Base-by-base conservation (phyloP, 2,113 vertebrate genomes). In the Apistogramma diplotaenia region DNA sequence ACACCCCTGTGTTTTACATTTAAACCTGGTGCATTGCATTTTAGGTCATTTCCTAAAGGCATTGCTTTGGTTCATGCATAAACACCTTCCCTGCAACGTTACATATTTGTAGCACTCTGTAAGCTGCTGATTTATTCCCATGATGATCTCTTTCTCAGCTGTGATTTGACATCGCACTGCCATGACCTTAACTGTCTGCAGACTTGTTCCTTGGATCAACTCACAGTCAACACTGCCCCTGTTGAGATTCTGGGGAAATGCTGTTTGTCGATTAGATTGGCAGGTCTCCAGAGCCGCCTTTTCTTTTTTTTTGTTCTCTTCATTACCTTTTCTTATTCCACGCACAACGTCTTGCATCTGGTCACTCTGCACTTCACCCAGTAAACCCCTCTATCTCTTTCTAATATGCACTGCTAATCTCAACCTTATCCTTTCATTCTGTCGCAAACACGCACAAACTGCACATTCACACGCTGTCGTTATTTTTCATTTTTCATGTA, bases 181-280 rank as follows among this genome's bases (percentile, higher is more conserved):
- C 76, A 59, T 86, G 90, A 89, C 87, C 90, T 86, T 80, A 87
- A 84, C 79, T 75, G 76, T 89, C 83, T 77, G 77, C 61, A 78
- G 74, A 82, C 76, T 60, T 77, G 83, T 78, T 85, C 82, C 12
- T 2, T 6, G 54, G 74, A 81, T 82, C 79, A 87, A 84, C 74
- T 84, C 18, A 58, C 90, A 89, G 93, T 78, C 93, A 91, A 93
- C 91, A 91, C 90, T 92, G 92, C 93, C 93, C 93, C 94, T 51
- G 67, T 57, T 7, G 92, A 79, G 84, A 67, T 85, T 54, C 76
- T 11, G 65, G 92, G 95, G 95, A 94, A 96, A 92, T 92, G 93
- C 87, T 75, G 60, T 76, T 81, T 87, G 83, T 79, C 74, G 18
- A 89, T 91, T 82, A 84, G 84, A 87, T 84, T 87, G 88, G 81